Evolutionary conservation across 2,797 vertebrate species (phyloP).

Genomic region (Florisuga fusca): DNA sequence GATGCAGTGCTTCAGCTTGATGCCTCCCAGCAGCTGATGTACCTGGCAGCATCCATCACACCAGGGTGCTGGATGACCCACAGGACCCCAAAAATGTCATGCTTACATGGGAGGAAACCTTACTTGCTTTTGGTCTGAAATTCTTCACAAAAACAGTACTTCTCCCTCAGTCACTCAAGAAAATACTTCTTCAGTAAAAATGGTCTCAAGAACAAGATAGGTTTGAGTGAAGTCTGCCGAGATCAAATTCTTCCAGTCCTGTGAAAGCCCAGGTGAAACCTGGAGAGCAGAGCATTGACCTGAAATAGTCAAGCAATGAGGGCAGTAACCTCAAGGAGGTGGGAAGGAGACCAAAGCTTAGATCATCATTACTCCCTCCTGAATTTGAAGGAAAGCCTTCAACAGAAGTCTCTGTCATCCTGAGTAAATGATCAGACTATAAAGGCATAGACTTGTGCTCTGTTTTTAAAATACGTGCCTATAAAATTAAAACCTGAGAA

Average conservation of each 20-base stretch:
- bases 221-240: neutral
- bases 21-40: neutral
- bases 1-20: neutral
- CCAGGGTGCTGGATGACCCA: neutral
- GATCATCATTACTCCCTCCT: neutral
- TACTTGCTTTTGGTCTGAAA: neutral
- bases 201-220: neutral
- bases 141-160: neutral
- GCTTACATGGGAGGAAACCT: neutral
- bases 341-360: neutral
- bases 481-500: neutral
- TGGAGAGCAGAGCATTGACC: neutral
- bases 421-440: neutral
- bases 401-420: neutral
- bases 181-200: neutral
- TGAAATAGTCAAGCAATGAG: neutral
- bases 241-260: neutral
- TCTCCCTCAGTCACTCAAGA: neutral
- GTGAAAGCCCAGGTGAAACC: neutral
- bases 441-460: neutral
- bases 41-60: neutral
- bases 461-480: neutral
- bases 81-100: neutral
- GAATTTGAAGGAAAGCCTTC: neutral
- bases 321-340: neutral